Conservation (phyloP, 2,113 vertebrate genomes). For the Pelodiscus sinensis region DNA sequence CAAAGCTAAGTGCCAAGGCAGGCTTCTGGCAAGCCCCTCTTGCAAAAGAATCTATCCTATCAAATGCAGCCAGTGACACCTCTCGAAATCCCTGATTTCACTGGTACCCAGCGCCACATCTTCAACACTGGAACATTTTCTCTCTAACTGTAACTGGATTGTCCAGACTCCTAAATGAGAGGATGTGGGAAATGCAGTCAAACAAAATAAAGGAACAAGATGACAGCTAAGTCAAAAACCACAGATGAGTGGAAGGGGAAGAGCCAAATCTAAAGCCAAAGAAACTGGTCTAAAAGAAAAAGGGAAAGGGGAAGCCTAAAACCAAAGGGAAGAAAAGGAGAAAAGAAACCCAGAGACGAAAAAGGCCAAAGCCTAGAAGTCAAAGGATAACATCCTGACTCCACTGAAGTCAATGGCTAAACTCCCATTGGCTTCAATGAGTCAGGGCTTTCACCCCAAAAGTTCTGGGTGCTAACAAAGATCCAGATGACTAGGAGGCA, state of each 20-base stretch:
- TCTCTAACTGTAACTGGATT: neutral
- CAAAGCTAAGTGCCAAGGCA: neutral
- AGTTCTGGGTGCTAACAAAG: neutral
- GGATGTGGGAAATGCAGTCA: neutral
- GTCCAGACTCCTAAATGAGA: neutral
- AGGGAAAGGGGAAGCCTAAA: neutral
- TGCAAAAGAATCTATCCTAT: neutral
- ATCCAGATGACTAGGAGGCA: constrained; percentile 9
- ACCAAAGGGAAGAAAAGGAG: neutral
- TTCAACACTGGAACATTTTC: neutral
- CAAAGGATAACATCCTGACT: neutral
- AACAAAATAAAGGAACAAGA: neutral
- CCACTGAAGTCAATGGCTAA: neutral
- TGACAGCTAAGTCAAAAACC: constrained; percentile 4
- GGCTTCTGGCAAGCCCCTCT: neutral
- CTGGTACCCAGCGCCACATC: neutral
- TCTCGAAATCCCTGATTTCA: neutral
- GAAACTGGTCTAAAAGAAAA: neutral
- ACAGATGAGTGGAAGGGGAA: constrained; percentile 9
- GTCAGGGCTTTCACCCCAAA: neutral
- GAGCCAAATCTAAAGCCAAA: neutral
- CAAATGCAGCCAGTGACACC: neutral
- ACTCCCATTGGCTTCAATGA: neutral
- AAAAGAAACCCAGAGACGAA: neutral
- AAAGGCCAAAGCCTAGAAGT: neutral